Percentiles rank a stretch among this genome's conserved stretches.
Conservation (phyloP, 2,888 invertebrate species). For the Spialia ferax region DNA sequence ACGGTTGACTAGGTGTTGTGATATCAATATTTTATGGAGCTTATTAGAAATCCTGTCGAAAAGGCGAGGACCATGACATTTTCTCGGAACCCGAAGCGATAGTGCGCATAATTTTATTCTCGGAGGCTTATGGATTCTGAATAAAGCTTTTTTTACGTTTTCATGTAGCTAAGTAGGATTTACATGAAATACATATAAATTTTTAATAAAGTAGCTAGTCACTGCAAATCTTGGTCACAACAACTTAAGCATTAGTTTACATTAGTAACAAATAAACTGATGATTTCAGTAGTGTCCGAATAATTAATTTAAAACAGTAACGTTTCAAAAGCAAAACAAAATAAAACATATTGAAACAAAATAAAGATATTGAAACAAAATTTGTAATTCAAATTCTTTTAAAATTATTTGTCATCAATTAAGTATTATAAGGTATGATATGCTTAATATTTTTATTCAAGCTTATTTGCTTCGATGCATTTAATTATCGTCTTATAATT, state of each 20-base stretch:
- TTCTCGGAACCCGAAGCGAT: background rate
- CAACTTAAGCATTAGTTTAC: too few species aligned
- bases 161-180: background rate
- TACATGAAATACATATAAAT: background rate
- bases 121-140: background rate
- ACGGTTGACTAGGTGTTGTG: conserved; percentile 2
- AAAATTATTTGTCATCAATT: too few species aligned
- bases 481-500: background rate
- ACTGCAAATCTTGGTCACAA: background rate
- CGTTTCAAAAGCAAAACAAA: too few species aligned
- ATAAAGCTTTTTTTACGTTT: background rate
- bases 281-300: too few species aligned
- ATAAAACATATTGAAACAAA: too few species aligned
- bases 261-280: too few species aligned
- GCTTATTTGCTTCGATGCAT: background rate
- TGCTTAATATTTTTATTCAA: too few species aligned
- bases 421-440: too few species aligned
- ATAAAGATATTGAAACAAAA: too few species aligned
- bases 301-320: too few species aligned
- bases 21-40: conserved; percentile 19
- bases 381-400: too few species aligned
- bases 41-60: conserved; percentile 7
- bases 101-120: conserved; percentile 10
- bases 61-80: conserved; percentile 1
- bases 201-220: background rate